Evolutionary conservation across 2,888 invertebrate species (phyloP).

Genomic region (Acanthosepion esculentum): DNA sequence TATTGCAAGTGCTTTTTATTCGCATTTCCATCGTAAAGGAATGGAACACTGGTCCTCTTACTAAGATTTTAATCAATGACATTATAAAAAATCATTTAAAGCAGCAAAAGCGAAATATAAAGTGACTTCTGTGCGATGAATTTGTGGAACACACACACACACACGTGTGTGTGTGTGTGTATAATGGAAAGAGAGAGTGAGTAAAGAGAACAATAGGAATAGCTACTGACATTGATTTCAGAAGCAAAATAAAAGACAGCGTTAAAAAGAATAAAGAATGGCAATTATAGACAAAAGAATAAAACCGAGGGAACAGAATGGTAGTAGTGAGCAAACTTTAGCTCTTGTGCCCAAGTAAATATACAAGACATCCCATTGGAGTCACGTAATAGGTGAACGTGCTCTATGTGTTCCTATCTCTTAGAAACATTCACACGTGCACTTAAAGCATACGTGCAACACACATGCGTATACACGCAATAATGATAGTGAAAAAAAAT

Average conservation of each 20-base stretch:
- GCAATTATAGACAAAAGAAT: not conserved
- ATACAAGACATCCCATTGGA: not conserved
- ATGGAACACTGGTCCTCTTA: not conserved
- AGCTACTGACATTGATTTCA: not conserved
- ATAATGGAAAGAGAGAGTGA: not conserved
- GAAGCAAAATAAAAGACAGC: not conserved
- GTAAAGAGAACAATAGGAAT: not conserved
- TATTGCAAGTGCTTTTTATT: not conserved
- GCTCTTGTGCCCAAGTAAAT: not conserved
- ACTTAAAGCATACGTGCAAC: too few relatives aligned
- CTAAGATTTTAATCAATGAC: not conserved
- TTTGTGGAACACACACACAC: too few relatives aligned
- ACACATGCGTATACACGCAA: not conserved
- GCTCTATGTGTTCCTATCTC: not conserved
- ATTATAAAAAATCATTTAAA: not conserved
- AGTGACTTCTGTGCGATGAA: not conserved
- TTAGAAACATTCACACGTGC: not conserved
- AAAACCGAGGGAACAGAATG: not conserved
- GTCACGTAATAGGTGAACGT: constrained; percentile 11
- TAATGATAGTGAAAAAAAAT: not conserved
- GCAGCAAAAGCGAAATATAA: too few relatives aligned
- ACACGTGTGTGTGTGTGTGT: too few relatives aligned
- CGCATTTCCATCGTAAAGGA: not conserved
- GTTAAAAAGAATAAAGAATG: not conserved
- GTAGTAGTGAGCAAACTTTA: not conserved